Conservation (phyloP, 2,113 vertebrate species). For the Noctilio leporinus region DNA sequence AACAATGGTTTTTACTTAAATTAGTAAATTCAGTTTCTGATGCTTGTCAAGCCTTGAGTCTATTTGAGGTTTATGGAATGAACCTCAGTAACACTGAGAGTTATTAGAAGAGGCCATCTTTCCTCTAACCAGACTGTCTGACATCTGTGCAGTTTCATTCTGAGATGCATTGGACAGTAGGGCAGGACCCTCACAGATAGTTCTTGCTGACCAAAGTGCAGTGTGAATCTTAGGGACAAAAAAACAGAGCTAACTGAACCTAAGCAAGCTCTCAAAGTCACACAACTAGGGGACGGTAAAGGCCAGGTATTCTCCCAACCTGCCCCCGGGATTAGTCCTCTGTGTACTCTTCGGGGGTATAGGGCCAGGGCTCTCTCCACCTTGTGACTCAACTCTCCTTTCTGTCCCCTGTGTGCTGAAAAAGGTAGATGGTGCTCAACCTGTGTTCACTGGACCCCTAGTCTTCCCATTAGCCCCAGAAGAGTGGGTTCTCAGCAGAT, state of each 20-base stretch:
- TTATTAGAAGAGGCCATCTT: neutral
- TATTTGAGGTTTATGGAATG: neutral
- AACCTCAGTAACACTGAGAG: neutral
- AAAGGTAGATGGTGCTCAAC: neutral
- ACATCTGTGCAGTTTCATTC: neutral
- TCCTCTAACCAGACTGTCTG: too few species aligned
- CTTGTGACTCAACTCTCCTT: neutral
- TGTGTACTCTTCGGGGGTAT: neutral
- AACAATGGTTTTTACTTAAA: neutral
- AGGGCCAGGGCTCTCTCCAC: neutral
- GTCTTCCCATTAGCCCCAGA: accelerated
- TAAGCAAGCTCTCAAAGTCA: neutral
- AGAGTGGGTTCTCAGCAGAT: accelerated
- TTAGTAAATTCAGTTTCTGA: neutral
- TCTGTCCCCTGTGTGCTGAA: accelerated
- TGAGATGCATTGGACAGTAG: neutral
- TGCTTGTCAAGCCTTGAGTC: neutral
- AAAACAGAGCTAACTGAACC: neutral
- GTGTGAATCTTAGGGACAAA: neutral
- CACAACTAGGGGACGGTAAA: neutral
- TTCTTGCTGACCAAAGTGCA: neutral
- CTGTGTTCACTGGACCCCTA: too few species aligned
- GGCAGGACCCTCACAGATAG: neutral
- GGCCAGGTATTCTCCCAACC: neutral
- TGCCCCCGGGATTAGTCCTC: neutral